Percentiles rank a stretch among this genome's conserved stretches.
Evolutionary conservation across 2,797 vertebrate genomes (phyloP).

Genomic region (Dendrocincla tyrannina): DNA sequence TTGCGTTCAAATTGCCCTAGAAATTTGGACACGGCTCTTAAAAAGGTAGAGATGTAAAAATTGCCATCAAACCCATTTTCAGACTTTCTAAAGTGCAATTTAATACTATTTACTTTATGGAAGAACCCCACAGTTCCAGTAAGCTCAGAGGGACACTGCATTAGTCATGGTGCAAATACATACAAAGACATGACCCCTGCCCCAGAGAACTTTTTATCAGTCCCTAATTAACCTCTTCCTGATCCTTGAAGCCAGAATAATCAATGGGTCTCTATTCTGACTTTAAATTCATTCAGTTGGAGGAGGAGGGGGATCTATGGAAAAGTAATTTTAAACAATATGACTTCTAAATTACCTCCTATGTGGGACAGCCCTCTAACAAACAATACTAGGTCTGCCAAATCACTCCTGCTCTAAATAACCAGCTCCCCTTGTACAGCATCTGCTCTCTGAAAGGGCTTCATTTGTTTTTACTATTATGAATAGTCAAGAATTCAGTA

Average conservation of each 20-base stretch:
- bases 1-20: neutral
- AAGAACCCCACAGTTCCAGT: neutral
- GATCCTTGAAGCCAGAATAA: conserved; percentile 34
- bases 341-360: conserved; percentile 20
- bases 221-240: conserved; percentile 57
- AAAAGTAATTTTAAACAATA: neutral
- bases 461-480: conserved; percentile 26
- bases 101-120: neutral
- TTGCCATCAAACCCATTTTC: neutral
- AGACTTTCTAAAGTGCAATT: neutral
- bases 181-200: neutral
- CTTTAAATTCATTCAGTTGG: conserved; percentile 17
- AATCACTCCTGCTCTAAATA: conserved; percentile 17
- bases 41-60: neutral
- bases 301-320: neutral
- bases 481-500: conserved; percentile 13
- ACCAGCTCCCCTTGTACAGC: neutral
- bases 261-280: conserved; percentile 35
- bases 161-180: conserved; percentile 31
- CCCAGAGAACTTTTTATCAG: conserved; percentile 47
- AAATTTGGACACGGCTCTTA: neutral
- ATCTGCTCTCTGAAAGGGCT: conserved; percentile 25
- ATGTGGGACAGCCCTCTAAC: neutral
- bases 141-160: neutral
- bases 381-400: conserved; percentile 7